phyloP scores from a whole-genome alignment of 1,140 invertebrate genomes.

The Lysiphlebus fabarum region DNA sequence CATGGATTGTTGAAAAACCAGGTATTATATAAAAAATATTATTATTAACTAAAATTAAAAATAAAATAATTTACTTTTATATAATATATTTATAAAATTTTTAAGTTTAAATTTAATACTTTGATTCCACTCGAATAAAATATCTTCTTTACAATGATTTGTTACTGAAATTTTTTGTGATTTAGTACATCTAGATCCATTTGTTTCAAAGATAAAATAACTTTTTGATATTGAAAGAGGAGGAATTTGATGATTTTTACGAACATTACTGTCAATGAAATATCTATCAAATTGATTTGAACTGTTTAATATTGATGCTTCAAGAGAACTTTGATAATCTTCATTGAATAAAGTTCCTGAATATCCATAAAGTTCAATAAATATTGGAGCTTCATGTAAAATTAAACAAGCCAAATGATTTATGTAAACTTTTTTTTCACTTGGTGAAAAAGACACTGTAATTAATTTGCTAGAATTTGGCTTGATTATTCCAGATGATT shows the following conservation, averaged over 20 bases:
- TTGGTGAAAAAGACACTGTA: background rate
- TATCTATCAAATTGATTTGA: slow-evolving; percentile 34
- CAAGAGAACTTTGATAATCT: slow-evolving; percentile 7
- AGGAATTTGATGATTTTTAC: slow-evolving; percentile 15
- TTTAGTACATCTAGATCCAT: slow-evolving; percentile 11
- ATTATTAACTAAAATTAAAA: no score
- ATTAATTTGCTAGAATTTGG: background rate
- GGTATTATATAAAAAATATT: no score
- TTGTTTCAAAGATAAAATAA: slow-evolving; percentile 37
- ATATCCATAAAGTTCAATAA: slow-evolving; percentile 39
- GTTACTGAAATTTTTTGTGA: slow-evolving; percentile 30
- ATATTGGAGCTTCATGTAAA: slow-evolving; percentile 40
- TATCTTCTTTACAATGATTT: slow-evolving; percentile 31
- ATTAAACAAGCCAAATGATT: slow-evolving; percentile 16
- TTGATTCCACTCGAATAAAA: slow-evolving; percentile 35
- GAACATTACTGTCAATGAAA: slow-evolving; percentile 30
- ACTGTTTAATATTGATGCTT: slow-evolving; percentile 15
- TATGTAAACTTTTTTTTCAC: background rate
- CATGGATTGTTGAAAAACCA: no score
- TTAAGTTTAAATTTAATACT: slow-evolving; percentile 26
- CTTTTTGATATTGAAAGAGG: slow-evolving; percentile 35
- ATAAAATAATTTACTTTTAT: background rate
- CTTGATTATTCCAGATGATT: background rate
- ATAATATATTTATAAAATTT: background rate
- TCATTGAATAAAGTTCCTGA: slow-evolving; percentile 10